Evolutionary conservation across 2,113 vertebrate species (phyloP).

Genomic region (Saguinus midas): DNA sequence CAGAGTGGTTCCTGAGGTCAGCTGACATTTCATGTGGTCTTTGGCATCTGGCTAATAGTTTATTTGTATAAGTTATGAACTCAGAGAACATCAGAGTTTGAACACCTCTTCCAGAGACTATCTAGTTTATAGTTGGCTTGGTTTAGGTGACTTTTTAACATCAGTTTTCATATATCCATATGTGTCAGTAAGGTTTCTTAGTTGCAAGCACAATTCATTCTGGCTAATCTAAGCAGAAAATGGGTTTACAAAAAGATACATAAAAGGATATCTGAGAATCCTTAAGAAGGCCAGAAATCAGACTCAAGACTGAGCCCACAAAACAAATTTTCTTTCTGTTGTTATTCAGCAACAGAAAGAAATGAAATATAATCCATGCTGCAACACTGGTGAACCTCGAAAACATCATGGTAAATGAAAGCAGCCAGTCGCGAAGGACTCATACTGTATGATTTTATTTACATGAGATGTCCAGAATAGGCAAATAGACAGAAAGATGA

Average conservation of each 20-base stretch:
- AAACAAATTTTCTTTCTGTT: not conserved
- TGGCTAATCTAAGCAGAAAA: constrained; percentile 34
- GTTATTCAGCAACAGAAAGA: not conserved
- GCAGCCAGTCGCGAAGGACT: not conserved
- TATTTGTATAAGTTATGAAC: not conserved
- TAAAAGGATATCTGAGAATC: not conserved
- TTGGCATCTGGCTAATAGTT: not conserved
- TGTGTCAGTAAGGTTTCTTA: not conserved
- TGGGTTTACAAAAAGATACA: not conserved
- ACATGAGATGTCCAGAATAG: not conserved
- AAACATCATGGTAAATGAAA: not conserved
- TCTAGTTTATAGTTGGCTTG: not conserved
- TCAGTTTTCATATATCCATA: not conserved
- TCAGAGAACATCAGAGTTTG: not conserved
- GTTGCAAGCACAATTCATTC: not conserved
- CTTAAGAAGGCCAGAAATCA: not conserved
- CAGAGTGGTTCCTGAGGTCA: not conserved
- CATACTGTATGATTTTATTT: not conserved
- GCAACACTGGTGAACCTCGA: not conserved
- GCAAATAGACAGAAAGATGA: not conserved
- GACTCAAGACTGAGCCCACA: not conserved
- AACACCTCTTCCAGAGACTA: not conserved
- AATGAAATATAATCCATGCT: not conserved
- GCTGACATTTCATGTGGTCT: not conserved
- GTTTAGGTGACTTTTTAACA: not conserved